Evolutionary conservation across 2,113 vertebrate genomes (phyloP).

Genomic region (Mohoua ochrocephala): DNA sequence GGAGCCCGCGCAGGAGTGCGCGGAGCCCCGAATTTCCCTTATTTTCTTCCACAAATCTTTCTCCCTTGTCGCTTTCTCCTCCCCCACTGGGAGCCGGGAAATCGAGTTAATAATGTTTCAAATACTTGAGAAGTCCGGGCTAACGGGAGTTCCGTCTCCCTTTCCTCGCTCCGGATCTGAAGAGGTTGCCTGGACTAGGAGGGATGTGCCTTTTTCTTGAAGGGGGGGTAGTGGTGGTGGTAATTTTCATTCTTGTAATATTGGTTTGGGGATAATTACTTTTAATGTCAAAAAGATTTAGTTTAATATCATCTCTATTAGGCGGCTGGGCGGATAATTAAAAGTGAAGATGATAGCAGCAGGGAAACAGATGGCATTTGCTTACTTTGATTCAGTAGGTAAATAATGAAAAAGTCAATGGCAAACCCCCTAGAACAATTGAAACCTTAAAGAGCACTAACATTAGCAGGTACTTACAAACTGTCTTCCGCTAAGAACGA

Average conservation of each 20-base stretch:
- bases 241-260: conserved; percentile 79
- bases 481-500: conserved; percentile 57
- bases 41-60: background rate
- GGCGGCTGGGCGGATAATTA: conserved; percentile 98
- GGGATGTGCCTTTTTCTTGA: conserved; percentile 10
- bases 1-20: background rate
- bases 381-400: conserved; percentile 96
- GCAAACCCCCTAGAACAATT: conserved; percentile 72
- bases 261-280: conserved; percentile 96
- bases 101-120: conserved; percentile 53
- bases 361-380: conserved; percentile 99
- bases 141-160: background rate
- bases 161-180: background rate
- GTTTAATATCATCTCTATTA: conserved; percentile 99
- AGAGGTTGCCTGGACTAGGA: background rate
- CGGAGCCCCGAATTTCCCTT: background rate
- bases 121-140: background rate
- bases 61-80: background rate
- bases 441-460: conserved; percentile 74
- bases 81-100: conserved; percentile 30
- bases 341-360: conserved; percentile 92
- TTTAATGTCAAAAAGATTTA: conserved; percentile 99
- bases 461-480: conserved; percentile 72
- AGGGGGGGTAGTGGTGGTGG: background rate
- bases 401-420: conserved; percentile 89